phyloP scores from a whole-genome alignment of 1,140 invertebrate species.

The Drosophila subobscura region DNA sequence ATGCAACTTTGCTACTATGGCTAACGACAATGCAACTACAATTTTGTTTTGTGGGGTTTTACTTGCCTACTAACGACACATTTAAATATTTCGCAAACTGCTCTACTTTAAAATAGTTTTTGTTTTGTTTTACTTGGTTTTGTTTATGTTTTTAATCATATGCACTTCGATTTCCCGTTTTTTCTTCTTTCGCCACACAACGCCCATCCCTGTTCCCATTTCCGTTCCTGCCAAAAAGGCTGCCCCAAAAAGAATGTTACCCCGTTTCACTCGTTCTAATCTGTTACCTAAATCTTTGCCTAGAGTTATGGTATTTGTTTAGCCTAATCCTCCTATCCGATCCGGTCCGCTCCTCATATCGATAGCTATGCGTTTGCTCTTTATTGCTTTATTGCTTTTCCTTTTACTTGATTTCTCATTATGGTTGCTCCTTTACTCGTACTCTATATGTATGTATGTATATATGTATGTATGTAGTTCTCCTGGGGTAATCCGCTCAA shows the following conservation, averaged over 20 bases:
- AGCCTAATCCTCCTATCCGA: conserved; percentile 28
- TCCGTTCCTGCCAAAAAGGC: conserved; percentile 61
- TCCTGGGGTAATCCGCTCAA: conserved; percentile 39
- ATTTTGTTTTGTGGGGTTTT: conserved; percentile 53
- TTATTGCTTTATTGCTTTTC: conserved; percentile 82
- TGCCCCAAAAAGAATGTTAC: conserved; percentile 62
- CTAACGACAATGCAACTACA: conserved; percentile 80
- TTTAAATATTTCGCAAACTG: conserved; percentile 79
- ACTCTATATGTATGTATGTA: conserved; percentile 45
- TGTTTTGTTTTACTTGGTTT: conserved; percentile 34
- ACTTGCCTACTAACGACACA: conserved; percentile 73
- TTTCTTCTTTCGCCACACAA: conserved; percentile 2
- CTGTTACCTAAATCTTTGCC: conserved; percentile 48
- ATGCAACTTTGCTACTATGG: conserved; percentile 62
- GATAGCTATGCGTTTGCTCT: conserved; percentile 77
- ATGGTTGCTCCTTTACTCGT: conserved; percentile 11
- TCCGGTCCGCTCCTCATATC: conserved; percentile 29
- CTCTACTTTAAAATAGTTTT: conserved; percentile 81
- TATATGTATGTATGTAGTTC: conserved; percentile 54
- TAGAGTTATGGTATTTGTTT: conserved; percentile 48
- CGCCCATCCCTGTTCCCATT: conserved; percentile 33
- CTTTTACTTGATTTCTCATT: conserved; percentile 67
- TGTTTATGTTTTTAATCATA: conserved; percentile 50
- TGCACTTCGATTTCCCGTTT: conserved; percentile 58
- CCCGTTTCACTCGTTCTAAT: conserved; percentile 47